Base-by-base conservation (phyloP, 2,888 invertebrate species). In the Xestia rhomboidea region DNA sequence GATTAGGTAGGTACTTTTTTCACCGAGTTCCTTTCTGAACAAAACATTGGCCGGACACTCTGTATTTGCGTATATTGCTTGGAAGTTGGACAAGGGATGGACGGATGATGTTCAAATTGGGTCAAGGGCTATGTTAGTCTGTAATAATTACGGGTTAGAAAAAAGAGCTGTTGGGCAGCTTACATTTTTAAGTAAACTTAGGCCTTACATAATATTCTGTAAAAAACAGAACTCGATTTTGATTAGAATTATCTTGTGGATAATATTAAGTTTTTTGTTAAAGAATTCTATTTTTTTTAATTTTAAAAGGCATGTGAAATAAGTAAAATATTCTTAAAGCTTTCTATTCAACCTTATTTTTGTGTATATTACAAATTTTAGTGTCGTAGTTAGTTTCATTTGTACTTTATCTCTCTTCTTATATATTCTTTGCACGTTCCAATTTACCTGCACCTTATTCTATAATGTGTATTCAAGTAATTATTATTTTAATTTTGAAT, bases 1-100 rank as follows among this genome's bases (percentile, higher is more conserved):
- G 80, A 88, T 89, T 83, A 54, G 13, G 13, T 83, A 54, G 13
- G 13, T 54, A 86, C 69, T 81, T 88, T 87, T 87, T 89, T 87
- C 78, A 81, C 82, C 70, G 66, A 38, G 72, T 76, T 82, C 74
- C 70, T 67, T 71, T 76, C 66, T 76, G 76, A 73, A 71, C 68
- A 74, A 75, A 88, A 88, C 73, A 87, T 83, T 75, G 82, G 63
- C 67, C 74, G 75, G 76, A 49, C 70, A 66, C n/a, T 69, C 44
- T 70, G 51, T 77, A 46, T 71, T 38, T 57, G 24, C 44, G 34
- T 34, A 60, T 67, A 82, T 85, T 81, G 81, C 80, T 77, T 66
- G 76, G 79, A 69, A 54, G 77, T 78, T 70, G n/a, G 79, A 73
- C 49, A 69, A 54, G 71, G 78, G 69, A 74, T 62, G 38, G 85